Evolutionary conservation across 2,113 vertebrate genomes (phyloP).

Genomic region (Podarcis muralis): DNA sequence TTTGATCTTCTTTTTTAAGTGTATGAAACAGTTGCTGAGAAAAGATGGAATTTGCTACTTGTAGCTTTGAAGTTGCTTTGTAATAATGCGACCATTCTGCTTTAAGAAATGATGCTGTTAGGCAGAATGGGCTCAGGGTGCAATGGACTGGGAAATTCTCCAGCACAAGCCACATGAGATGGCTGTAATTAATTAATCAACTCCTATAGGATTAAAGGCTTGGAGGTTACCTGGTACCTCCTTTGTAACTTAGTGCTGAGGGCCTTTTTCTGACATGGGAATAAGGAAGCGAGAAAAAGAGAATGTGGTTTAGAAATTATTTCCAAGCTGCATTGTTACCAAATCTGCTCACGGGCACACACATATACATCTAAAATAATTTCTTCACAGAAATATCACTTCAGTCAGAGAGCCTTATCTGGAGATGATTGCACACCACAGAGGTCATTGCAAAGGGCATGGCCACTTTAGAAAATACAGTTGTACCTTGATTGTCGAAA

Average conservation of each 20-base stretch:
- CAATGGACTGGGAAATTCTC: neutral
- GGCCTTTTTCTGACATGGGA: neutral
- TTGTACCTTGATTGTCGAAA: too few species aligned
- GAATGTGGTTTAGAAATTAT: neutral
- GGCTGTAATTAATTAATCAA: neutral
- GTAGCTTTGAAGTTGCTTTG: conserved; percentile 51
- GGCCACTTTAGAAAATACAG: too few species aligned
- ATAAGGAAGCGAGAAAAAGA: neutral
- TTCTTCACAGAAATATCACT: too few species aligned
- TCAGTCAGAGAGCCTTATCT: too few species aligned
- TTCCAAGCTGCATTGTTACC: neutral
- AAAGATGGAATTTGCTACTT: conserved; percentile 31
- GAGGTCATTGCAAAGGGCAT: too few species aligned
- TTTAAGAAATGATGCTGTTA: neutral
- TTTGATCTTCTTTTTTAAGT: conserved; percentile 49
- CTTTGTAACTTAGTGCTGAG: neutral
- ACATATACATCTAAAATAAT: too few species aligned
- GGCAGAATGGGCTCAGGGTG: conserved; percentile 29
- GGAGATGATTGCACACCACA: too few species aligned
- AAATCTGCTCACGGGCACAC: too few species aligned
- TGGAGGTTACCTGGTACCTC: neutral
- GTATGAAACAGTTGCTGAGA: neutral
- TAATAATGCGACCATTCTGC: neutral
- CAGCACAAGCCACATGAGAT: neutral
- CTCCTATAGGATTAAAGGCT: too few species aligned